phyloP scores from a whole-genome alignment of 1,140 invertebrate species.

The Monochamus saltuarius region DNA sequence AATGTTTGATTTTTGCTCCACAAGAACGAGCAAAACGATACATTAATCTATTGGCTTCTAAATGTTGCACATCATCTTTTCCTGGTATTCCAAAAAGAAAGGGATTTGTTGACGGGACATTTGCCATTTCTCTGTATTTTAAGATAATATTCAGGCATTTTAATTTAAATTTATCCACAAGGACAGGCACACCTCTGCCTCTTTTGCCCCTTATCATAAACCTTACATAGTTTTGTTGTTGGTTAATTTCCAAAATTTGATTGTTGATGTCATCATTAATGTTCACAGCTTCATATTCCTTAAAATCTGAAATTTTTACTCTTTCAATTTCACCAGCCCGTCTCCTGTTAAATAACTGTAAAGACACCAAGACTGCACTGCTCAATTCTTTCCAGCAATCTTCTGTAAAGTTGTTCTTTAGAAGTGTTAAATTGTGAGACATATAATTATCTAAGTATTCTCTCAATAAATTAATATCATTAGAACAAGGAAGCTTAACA shows the following conservation, averaged over 20 bases:
- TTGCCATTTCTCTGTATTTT: not conserved
- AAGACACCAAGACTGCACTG: not conserved
- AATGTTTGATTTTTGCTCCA: not conserved
- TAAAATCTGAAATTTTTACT: constrained; percentile 5
- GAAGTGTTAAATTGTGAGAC: not conserved
- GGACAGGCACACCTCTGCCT: not conserved
- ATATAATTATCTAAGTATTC: not conserved
- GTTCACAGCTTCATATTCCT: not conserved
- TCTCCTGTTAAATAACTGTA: constrained; percentile 6
- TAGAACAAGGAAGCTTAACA: not conserved
- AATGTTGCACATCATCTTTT: not conserved
- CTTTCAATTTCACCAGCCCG: constrained; percentile 8
- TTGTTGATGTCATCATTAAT: not conserved
- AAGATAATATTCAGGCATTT: not conserved
- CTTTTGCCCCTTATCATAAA: not conserved
- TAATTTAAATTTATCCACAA: not conserved
- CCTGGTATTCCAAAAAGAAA: constrained; percentile 2
- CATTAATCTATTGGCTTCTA: not conserved
- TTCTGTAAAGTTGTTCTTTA: constrained; percentile 1
- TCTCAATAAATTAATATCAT: not conserved
- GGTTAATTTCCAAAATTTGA: not conserved
- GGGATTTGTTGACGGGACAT: not conserved
- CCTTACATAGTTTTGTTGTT: not conserved
- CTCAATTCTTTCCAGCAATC: not conserved
- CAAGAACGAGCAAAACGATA: not conserved